These are phyloP conservation scores for Intellagama lesueurii DNA, from an alignment of 2,797 vertebrate genomes.

Conservation along the genomic window DNA sequence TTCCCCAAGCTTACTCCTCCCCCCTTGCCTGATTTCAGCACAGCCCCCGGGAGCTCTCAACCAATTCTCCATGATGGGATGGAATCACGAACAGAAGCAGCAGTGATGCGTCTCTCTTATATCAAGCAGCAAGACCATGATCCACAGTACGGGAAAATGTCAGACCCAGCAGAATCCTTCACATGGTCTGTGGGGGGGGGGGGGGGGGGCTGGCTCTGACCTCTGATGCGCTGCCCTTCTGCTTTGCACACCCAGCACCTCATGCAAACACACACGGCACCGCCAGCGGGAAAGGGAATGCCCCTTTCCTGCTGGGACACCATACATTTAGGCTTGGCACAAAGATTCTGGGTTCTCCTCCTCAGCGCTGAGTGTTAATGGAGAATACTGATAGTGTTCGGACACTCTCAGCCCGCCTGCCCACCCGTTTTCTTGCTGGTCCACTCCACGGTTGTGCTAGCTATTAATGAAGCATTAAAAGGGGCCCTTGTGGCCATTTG, in stretches of 20 bases:
- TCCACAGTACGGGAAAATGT: too few species aligned
- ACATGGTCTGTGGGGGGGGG: too few species aligned
- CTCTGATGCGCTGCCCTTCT: neutral
- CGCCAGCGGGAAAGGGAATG: neutral
- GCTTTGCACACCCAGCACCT: neutral
- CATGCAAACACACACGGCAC: neutral
- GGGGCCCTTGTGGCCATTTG: neutral
- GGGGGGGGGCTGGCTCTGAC: too few species aligned
- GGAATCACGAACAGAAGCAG: too few species aligned
- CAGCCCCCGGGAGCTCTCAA: neutral
- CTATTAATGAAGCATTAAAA: neutral
- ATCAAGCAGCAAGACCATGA: too few species aligned
- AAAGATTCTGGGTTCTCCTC: neutral
- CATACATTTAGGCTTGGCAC: too few species aligned
- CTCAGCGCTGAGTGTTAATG: too few species aligned
- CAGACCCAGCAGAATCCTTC: too few species aligned
- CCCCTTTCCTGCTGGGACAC: too few species aligned
- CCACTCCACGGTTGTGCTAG: neutral
- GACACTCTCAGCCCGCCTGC: neutral
- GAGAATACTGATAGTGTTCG: neutral
- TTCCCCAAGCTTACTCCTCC: neutral
- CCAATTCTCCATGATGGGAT: too few species aligned
- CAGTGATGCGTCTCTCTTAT: too few species aligned
- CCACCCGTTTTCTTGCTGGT: neutral
- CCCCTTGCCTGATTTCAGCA: neutral